Evolutionary conservation across 1,140 invertebrate genomes (phyloP), one percentile per base, ranked within the genome.

Genomic region (Battus philenor): DNA sequence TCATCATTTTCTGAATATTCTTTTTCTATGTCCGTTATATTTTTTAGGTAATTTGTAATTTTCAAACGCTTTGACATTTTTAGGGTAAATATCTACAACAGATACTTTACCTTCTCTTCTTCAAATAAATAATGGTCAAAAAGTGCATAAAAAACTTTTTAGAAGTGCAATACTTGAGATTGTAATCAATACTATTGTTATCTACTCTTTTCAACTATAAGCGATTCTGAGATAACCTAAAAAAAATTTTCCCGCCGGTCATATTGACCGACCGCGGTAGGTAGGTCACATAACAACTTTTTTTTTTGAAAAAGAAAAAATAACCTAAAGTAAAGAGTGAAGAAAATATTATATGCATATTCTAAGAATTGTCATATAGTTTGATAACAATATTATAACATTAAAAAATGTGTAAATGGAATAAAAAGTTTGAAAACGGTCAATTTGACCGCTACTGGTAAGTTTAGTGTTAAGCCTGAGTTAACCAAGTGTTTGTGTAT

Each of bases 131-230:
- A 20, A 41, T 41, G 1, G 36, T 41, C 22, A 41, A 41, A 17
- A 38, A 20, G 4, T 41, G 39, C 24, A 43, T 13, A 43, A 43
- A n/a, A 43, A 43, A 4, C 39, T 2, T n/a, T 43, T 43, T 29
- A 43, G 39, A 43, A 43, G 12, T 29, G 39, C 39, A 4, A 24
- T 43, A 43, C 39, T 29, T 43, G 39, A 43, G 24, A 43, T 17
- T 43, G 8, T 27, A 43, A 2, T 29, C 39, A 43, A 43, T 30
- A 29, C 39, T 43, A 16, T 29, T 29, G 11, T 41, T 41, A 12
- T 41, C 20, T 41, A 13, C 22, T 41, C 38, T 41, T 24, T 12
- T 41, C 22, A 41, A 41, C 5, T 41, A 27, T 27, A 41, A 41
- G n/a, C 10, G 38, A 41, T 11, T 41, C 38, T 39, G 38, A 41